Evolutionary conservation across 2,113 vertebrate genomes (phyloP).

Genomic region (Ceyx cyanopectus): DNA sequence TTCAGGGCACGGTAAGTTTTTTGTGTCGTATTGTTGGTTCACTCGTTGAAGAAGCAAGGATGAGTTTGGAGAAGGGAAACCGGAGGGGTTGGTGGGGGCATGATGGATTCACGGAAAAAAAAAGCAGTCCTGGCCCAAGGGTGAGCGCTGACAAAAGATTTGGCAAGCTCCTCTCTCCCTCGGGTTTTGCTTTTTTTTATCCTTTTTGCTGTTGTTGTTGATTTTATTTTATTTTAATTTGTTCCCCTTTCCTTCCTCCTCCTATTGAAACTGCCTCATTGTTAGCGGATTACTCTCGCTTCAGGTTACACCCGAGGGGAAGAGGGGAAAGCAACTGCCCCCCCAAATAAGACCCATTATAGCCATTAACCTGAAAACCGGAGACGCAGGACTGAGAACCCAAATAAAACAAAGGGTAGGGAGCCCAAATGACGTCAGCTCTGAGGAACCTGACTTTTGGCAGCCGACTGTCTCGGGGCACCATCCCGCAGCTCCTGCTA

Average conservation of each 20-base stretch:
- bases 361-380: background rate
- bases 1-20: background rate
- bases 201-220: too few relatives aligned
- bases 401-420: background rate
- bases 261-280: background rate
- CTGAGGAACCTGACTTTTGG: background rate
- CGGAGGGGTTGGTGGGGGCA: background rate
- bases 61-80: background rate
- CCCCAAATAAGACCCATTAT: background rate
- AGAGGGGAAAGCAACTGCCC: background rate
- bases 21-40: background rate
- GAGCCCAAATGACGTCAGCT: background rate
- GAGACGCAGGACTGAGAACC: background rate
- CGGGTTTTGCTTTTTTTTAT: background rate
- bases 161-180: slow-evolving; percentile 1
- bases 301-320: slow-evolving; percentile 7
- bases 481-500: background rate
- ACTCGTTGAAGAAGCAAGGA: background rate
- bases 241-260: background rate
- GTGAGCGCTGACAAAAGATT: slow-evolving; percentile 20
- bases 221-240: background rate
- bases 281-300: slow-evolving; percentile 8
- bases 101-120: background rate
- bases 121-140: background rate
- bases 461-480: background rate